phyloP scores from a whole-genome alignment of 2,888 invertebrate species.

The Acanthopleura granulata region DNA sequence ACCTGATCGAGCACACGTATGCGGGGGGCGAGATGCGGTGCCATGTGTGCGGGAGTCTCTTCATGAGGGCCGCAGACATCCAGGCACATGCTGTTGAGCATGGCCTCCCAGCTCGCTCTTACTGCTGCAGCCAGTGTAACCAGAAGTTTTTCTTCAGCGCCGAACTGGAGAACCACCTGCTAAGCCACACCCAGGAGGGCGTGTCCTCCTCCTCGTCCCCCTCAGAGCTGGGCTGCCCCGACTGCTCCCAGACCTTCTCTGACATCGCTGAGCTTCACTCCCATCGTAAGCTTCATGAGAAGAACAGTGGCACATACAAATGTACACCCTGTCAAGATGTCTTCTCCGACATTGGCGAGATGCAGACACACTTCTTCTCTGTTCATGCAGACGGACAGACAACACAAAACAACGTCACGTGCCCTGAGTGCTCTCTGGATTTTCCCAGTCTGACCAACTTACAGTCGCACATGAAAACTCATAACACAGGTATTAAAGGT shows the following conservation, averaged over 20 bases:
- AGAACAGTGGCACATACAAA: conserved; percentile 32
- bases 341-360: conserved; percentile 50
- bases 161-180: conserved; percentile 87
- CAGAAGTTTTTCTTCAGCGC: conserved; percentile 91
- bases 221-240: conserved; percentile 54
- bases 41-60: conserved; percentile 88
- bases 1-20: conserved; percentile 93
- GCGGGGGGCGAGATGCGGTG: conserved; percentile 87
- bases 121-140: conserved; percentile 85
- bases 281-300: conserved; percentile 51
- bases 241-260: conserved; percentile 62
- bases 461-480: conserved; percentile 71
- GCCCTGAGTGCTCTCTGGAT: conserved; percentile 70
- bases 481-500: conserved; percentile 58
- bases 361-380: conserved; percentile 65
- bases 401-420: conserved; percentile 34
- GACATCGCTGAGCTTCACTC: conserved; percentile 53
- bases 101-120: conserved; percentile 83
- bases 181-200: conserved; percentile 36
- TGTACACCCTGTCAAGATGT: conserved; percentile 62
- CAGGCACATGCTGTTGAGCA: conserved; percentile 88
- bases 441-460: conserved; percentile 72
- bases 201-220: conserved; percentile 18
- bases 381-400: conserved; percentile 49
- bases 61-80: conserved; percentile 85